These are phyloP conservation scores for Hylaea fasciaria DNA, from an alignment of 2,888 invertebrate genomes.

Conservation along the genomic window DNA sequence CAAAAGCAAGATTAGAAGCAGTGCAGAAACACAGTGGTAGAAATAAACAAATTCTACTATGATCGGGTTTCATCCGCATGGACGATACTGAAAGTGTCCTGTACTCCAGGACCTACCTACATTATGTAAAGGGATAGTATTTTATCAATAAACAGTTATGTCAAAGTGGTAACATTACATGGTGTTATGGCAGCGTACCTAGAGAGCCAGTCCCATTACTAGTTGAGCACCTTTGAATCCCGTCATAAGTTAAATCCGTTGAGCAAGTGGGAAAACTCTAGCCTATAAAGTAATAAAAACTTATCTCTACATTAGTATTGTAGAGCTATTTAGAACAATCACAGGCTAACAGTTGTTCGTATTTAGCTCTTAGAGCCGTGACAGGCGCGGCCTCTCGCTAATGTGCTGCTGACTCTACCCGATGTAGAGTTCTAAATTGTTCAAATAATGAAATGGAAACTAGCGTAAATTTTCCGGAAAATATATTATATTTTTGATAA, in stretches of 20 bases:
- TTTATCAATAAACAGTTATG: too few relatives aligned
- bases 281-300: background rate
- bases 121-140: too few relatives aligned
- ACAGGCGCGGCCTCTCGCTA: slow-evolving; percentile 60
- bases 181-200: too few relatives aligned
- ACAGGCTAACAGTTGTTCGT: slow-evolving; percentile 53
- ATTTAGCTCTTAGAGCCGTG: slow-evolving; percentile 49
- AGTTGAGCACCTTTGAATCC: too few relatives aligned
- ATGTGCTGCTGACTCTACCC: slow-evolving; percentile 62
- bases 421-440: slow-evolving; percentile 36
- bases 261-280: too few relatives aligned
- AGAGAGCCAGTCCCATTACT: too few relatives aligned
- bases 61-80: too few relatives aligned
- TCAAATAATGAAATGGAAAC: background rate
- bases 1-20: too few relatives aligned
- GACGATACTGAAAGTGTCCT: too few relatives aligned
- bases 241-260: too few relatives aligned
- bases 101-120: too few relatives aligned
- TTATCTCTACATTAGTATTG: slow-evolving; percentile 1
- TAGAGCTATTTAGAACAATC: slow-evolving; percentile 32
- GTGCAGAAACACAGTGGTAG: slow-evolving; percentile 24
- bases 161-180: too few relatives aligned
- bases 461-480: background rate
- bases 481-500: background rate
- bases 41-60: slow-evolving; percentile 7